Conservation (phyloP, 2,888 invertebrate genomes). For the Branchellion lobata region DNA sequence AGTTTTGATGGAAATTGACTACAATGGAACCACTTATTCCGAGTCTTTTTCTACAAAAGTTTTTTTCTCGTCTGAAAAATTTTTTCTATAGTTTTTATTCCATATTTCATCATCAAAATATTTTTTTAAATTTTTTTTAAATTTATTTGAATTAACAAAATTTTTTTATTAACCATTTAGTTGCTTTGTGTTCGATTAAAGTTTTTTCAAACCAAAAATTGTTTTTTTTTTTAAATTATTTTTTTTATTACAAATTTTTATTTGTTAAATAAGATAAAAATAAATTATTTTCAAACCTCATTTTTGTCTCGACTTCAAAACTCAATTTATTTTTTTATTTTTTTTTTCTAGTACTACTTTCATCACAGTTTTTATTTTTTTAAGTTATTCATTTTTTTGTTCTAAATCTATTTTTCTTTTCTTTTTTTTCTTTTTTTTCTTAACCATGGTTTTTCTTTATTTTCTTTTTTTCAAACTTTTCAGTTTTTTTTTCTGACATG, state of each 20-base stretch:
- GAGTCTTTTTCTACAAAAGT: neutral
- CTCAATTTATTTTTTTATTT: neutral
- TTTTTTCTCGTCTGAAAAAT: neutral
- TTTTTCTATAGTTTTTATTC: neutral
- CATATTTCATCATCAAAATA: too few relatives aligned
- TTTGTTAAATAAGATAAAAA: too few relatives aligned
- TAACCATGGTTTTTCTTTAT: neutral
- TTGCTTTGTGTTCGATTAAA: too few relatives aligned
- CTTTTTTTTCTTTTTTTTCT: neutral
- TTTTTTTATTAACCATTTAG: too few relatives aligned
- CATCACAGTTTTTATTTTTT: neutral
- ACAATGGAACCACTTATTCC: too few relatives aligned
- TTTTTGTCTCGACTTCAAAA: neutral
- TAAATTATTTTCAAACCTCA: neutral
- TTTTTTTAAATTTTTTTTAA: too few relatives aligned
- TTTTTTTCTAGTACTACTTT: neutral
- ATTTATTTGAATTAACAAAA: too few relatives aligned
- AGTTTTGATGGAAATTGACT: too few relatives aligned
- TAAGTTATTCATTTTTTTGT: neutral
- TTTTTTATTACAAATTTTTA: neutral
- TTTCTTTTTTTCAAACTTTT: neutral
- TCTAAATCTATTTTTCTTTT: neutral
- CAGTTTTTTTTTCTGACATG: neutral
- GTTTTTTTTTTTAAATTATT: neutral
- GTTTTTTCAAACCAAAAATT: too few relatives aligned